Percentiles rank a stretch among this genome's conserved stretches.
These are phyloP conservation scores for Megaceryle torquata DNA, from an alignment of 2,113 vertebrate genomes.

Conservation along the genomic window DNA sequence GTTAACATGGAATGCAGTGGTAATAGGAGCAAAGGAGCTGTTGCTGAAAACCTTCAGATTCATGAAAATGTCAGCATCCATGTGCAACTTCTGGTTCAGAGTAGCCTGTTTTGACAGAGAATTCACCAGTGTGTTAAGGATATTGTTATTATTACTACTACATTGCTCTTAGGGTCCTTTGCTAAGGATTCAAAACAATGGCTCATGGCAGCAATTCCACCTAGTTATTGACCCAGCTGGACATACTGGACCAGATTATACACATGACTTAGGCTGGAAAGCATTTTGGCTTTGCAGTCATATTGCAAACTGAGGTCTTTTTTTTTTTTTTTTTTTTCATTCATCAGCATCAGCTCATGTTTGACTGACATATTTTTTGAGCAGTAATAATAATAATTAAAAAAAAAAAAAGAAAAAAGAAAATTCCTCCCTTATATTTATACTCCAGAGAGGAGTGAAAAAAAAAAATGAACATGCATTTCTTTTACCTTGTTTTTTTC, in stretches of 20 bases:
- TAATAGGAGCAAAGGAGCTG: background rate
- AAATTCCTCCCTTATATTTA: background rate
- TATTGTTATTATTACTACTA: background rate
- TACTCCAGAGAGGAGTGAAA: background rate
- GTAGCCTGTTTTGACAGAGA: background rate
- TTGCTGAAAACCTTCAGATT: background rate
- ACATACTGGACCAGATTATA: background rate
- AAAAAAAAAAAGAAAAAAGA: background rate
- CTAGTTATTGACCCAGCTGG: background rate
- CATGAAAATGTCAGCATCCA: background rate
- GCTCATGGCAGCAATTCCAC: background rate
- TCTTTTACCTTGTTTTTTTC: background rate
- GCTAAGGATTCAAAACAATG: background rate
- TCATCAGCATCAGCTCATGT: background rate
- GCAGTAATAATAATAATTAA: background rate
- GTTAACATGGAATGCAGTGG: background rate
- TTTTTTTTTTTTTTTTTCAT: background rate
- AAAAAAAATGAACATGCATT: background rate
- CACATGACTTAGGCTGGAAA: background rate
- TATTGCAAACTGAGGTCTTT: background rate
- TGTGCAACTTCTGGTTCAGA: background rate
- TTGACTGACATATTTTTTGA: background rate
- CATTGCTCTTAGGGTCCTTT: background rate
- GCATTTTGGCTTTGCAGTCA: background rate
- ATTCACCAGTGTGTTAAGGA: fast-evolving